Conservation (phyloP, 1,140 invertebrate species). For the Rhagoletis pomonella region DNA sequence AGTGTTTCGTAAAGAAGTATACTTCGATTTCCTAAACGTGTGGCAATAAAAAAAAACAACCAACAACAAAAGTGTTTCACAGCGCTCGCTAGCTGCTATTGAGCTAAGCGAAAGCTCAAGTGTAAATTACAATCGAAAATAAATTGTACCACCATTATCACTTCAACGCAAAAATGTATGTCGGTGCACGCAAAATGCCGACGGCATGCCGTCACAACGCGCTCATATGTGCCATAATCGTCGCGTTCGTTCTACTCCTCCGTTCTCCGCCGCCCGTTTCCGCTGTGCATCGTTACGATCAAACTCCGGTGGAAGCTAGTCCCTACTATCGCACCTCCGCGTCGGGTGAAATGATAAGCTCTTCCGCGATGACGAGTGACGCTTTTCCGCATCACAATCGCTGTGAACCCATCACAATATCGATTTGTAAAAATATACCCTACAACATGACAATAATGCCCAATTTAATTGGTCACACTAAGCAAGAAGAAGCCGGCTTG, state of each 20-base stretch:
- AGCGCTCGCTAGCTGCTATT: not conserved
- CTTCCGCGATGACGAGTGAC: slow-evolving; percentile 57
- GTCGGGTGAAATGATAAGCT: slow-evolving; percentile 60
- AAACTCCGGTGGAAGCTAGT: slow-evolving; percentile 37
- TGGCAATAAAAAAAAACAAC: not conserved
- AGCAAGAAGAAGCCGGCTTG: slow-evolving; percentile 94
- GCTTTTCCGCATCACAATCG: slow-evolving; percentile 79
- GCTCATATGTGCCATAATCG: slow-evolving; percentile 45
- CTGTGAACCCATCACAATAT: slow-evolving; percentile 95
- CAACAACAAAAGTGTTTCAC: not conserved
- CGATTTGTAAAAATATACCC: slow-evolving; percentile 91
- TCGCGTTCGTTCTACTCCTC: slow-evolving; percentile 12
- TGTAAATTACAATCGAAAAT: not conserved
- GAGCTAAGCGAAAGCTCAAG: not conserved
- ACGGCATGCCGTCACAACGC: not conserved
- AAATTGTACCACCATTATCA: not conserved
- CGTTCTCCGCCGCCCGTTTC: not conserved
- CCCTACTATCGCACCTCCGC: slow-evolving; percentile 65
- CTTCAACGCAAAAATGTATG: slow-evolving; percentile 6
- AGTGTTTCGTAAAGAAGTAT: too few relatives aligned
- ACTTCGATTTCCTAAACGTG: too few relatives aligned
- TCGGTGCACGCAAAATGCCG: not conserved
- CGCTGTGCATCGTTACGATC: slow-evolving; percentile 57
- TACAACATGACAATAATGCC: slow-evolving; percentile 98
- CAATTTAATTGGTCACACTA: slow-evolving; percentile 93